Conservation (phyloP, 2,113 vertebrate genomes). For the Sinocyclocheilus maitianheensis region DNA sequence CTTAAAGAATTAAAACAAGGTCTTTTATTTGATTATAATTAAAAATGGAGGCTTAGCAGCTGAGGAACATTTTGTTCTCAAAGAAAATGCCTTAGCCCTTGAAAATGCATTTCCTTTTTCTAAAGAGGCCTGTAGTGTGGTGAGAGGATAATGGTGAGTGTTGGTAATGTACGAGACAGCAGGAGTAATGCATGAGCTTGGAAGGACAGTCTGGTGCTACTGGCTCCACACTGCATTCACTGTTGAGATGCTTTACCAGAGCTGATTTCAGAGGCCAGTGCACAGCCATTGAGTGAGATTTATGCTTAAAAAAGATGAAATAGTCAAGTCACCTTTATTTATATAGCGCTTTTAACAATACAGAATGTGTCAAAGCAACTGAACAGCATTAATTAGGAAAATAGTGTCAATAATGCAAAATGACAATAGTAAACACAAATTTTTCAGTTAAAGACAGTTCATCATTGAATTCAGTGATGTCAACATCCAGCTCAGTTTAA, state of each 20-base stretch:
- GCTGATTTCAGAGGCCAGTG: not conserved
- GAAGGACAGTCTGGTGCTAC: not conserved
- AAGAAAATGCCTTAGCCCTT: not conserved
- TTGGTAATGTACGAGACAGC: not conserved
- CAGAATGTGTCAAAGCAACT: too few species aligned
- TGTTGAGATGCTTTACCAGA: not conserved
- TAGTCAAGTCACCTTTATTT: too few species aligned
- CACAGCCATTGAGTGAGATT: not conserved
- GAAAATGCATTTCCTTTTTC: conserved; percentile 13
- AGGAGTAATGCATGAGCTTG: conserved; percentile 5
- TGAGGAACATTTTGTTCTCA: conserved; percentile 6
- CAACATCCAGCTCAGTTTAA: too few species aligned
- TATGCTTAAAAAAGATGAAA: not conserved
- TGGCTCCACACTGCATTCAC: conserved; percentile 6
- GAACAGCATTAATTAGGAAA: too few species aligned
- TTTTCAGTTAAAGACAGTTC: too few species aligned
- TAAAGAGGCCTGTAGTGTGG: not conserved
- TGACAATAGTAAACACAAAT: too few species aligned
- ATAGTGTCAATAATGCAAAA: too few species aligned
- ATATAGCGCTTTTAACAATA: too few species aligned
- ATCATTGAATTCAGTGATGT: too few species aligned
- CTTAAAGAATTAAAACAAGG: not conserved
- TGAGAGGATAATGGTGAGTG: conserved; percentile 8
- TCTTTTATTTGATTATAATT: conserved; percentile 27
- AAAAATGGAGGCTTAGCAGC: not conserved